Conservation (phyloP, 2,888 invertebrate genomes). For the Heteromurus nitidus region DNA sequence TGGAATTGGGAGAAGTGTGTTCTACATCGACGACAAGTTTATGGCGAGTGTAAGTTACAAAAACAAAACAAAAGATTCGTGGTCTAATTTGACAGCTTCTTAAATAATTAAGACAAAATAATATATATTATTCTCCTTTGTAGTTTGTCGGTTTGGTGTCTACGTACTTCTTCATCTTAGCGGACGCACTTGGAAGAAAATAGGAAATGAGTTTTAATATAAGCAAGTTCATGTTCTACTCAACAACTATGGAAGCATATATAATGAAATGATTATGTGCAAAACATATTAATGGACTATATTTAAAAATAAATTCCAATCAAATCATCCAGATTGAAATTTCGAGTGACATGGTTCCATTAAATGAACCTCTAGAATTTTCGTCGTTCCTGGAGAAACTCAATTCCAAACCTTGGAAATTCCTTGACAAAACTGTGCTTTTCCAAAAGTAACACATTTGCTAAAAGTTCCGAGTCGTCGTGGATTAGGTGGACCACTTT, state of each 20-base stretch:
- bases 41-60: not conserved
- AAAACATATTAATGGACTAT: no score
- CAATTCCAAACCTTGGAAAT: not conserved
- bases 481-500: constrained; percentile 61
- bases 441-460: not conserved
- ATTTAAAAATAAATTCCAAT: no score
- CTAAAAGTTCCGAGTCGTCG: constrained; percentile 43
- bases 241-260: no score
- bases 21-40: constrained; percentile 2
- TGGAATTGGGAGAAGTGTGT: not conserved
- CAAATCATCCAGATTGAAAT: constrained; percentile 30
- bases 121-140: no score
- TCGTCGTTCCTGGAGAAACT: constrained; percentile 24
- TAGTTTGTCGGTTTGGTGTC: not conserved
- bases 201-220: no score
- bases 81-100: not conserved
- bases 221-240: no score
- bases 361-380: constrained; percentile 47
- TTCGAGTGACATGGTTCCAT: constrained; percentile 40
- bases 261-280: no score
- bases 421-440: constrained; percentile 30
- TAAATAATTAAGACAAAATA: not conserved
- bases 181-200: not conserved
- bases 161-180: not conserved
- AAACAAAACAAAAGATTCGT: not conserved